Conservation (phyloP, 2,888 invertebrate genomes). For the Drosophila prostipennis region DNA sequence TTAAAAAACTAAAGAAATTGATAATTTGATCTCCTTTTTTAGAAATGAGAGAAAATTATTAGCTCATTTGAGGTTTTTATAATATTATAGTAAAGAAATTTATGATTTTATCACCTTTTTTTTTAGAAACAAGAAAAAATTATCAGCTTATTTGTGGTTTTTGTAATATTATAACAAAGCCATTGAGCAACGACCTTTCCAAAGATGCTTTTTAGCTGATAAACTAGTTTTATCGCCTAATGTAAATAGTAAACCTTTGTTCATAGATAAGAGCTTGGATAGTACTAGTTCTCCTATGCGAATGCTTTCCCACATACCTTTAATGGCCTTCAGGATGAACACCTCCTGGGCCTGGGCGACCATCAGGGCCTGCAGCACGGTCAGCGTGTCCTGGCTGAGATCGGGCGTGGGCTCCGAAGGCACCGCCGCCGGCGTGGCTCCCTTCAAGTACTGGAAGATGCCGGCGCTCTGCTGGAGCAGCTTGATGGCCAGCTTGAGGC, state of each 20-base stretch:
- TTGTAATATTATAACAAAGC: too few relatives aligned
- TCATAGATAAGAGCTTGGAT: constrained; percentile 1
- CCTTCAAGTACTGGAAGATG: constrained; percentile 93
- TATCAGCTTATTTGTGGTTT: too few relatives aligned
- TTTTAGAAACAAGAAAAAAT: too few relatives aligned
- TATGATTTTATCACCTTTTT: too few relatives aligned
- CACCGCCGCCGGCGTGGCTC: constrained; percentile 91
- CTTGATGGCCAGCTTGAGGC: constrained; percentile 96
- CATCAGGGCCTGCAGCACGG: constrained; percentile 94
- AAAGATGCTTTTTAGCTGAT: neutral
- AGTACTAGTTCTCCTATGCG: too few relatives aligned
- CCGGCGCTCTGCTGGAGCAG: constrained; percentile 97
- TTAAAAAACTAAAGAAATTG: too few relatives aligned
- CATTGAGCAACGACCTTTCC: neutral
- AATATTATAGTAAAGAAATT: too few relatives aligned
- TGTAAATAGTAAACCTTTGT: neutral
- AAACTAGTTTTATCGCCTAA: constrained; percentile 1
- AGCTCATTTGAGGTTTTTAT: too few relatives aligned
- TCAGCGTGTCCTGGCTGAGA: constrained; percentile 95
- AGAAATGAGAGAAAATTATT: too few relatives aligned
- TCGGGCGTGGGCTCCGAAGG: constrained; percentile 98
- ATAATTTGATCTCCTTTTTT: too few relatives aligned
- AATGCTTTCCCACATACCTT: constrained; percentile 85
- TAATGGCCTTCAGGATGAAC: constrained; percentile 96
- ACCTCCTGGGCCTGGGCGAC: constrained; percentile 99